A percentile compares a stretch with the other conserved stretches of the same genome.
Conservation (phyloP, 2,113 vertebrate genomes). For the Serinus canaria region DNA sequence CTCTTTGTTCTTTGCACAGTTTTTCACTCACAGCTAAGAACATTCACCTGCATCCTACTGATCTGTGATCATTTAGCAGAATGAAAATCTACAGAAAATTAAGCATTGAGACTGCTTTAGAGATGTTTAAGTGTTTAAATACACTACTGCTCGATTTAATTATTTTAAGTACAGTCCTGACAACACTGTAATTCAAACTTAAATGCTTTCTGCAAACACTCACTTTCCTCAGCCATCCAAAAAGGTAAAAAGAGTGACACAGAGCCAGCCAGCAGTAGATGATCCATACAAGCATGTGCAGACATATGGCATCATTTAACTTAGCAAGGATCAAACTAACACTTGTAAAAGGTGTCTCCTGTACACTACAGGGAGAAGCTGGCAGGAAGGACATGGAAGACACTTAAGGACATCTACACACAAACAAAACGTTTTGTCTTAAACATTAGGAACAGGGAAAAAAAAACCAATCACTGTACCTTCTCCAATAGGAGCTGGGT, state of each 20-base stretch:
- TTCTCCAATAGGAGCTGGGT: slow-evolving; percentile 77
- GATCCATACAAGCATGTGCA: not conserved
- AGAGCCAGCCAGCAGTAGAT: not conserved
- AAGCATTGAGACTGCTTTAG: not conserved
- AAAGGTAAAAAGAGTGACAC: not conserved
- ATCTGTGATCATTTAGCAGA: not conserved
- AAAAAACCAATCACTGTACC: slow-evolving; percentile 56
- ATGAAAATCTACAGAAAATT: not conserved
- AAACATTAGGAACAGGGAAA: rapidly evolving
- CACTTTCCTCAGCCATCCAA: not conserved
- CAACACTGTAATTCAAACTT: not conserved
- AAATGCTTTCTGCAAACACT: not conserved
- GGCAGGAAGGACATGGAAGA: not conserved
- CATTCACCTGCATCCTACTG: not conserved
- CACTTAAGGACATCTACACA: not conserved
- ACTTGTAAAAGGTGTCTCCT: not conserved
- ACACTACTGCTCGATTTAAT: not conserved
- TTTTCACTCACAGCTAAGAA: not conserved
- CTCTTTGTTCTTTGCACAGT: not conserved
- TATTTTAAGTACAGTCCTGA: not conserved
- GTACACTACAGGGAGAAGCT: not conserved
- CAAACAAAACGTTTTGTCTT: not conserved
- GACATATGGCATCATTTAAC: not conserved
- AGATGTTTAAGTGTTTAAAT: not conserved
- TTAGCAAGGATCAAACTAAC: not conserved